Percentiles rank a stretch among this genome's conserved stretches.
phyloP scores from a whole-genome alignment of 2,797 vertebrate genomes.

The Notoglanidium macrostoma region DNA sequence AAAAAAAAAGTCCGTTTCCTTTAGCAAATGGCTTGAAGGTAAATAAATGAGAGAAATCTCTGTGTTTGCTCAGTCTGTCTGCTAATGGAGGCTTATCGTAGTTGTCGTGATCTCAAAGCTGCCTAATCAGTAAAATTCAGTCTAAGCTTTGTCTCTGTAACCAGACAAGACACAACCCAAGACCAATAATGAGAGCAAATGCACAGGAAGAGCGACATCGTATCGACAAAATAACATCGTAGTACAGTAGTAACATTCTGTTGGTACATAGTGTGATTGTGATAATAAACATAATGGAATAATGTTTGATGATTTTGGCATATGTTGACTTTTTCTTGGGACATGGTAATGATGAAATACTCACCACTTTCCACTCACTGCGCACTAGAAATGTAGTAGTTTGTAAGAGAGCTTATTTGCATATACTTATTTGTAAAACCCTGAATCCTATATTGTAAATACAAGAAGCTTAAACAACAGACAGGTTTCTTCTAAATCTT shows the following conservation, averaged over 20 bases:
- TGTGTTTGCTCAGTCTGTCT: slow-evolving; percentile 23
- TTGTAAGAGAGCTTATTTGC: background rate
- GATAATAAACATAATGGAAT: background rate
- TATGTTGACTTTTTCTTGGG: background rate
- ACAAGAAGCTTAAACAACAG: background rate
- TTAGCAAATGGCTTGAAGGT: background rate
- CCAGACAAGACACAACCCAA: slow-evolving; percentile 13
- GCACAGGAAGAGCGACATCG: background rate
- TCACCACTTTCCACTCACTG: background rate
- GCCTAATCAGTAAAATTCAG: slow-evolving; percentile 19
- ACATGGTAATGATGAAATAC: background rate
- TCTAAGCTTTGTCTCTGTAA: slow-evolving; percentile 19
- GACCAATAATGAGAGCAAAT: background rate
- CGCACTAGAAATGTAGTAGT: background rate
- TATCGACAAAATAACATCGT: background rate
- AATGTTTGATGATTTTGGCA: background rate
- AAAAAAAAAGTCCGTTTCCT: slow-evolving; percentile 9
- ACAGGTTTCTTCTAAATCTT: background rate
- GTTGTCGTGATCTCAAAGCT: background rate
- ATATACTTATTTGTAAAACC: background rate
- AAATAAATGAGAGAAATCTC: background rate
- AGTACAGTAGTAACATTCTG: background rate
- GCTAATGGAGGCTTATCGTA: slow-evolving; percentile 15
- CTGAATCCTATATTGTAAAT: background rate
- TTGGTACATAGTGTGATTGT: background rate